A percentile compares a stretch with the other conserved stretches of the same genome.
phyloP scores from a whole-genome alignment of 2,888 invertebrate species.

The Phlogophora meticulosa region DNA sequence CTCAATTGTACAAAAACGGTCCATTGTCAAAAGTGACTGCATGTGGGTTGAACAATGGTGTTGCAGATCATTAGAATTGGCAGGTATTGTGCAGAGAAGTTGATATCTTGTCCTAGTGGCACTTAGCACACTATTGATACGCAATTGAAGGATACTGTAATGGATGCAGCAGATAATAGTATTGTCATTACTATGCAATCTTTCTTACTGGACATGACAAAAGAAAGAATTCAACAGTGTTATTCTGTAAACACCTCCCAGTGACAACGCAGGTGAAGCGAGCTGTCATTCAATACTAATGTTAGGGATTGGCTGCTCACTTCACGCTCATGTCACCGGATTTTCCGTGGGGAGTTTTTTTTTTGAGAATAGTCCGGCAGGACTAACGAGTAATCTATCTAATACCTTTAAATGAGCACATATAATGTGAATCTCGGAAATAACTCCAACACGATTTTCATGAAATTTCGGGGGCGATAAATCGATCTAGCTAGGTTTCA shows the following conservation, averaged over 20 bases:
- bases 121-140: conserved; percentile 51
- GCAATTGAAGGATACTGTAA: conserved; percentile 54
- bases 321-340: no score
- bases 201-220: background rate
- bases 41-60: conserved; percentile 74
- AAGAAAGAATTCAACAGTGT: background rate
- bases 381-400: background rate
- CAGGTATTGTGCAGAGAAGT: conserved; percentile 70
- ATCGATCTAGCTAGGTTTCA: no score
- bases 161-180: conserved; percentile 27
- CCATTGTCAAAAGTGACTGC: conserved; percentile 60
- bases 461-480: no score
- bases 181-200: conserved; percentile 6
- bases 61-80: conserved; percentile 73
- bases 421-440: no score
- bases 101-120: conserved; percentile 33
- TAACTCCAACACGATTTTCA: no score
- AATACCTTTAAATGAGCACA: no score
- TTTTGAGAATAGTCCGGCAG: no score
- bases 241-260: no score
- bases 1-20: conserved; percentile 52
- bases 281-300: no score
- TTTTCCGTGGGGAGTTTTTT: no score
- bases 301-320: no score
- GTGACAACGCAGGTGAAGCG: no score